These are phyloP conservation scores for Psilanteris sp. DNA, from an alignment of 1,140 invertebrate genomes.

Conservation along the genomic window DNA sequence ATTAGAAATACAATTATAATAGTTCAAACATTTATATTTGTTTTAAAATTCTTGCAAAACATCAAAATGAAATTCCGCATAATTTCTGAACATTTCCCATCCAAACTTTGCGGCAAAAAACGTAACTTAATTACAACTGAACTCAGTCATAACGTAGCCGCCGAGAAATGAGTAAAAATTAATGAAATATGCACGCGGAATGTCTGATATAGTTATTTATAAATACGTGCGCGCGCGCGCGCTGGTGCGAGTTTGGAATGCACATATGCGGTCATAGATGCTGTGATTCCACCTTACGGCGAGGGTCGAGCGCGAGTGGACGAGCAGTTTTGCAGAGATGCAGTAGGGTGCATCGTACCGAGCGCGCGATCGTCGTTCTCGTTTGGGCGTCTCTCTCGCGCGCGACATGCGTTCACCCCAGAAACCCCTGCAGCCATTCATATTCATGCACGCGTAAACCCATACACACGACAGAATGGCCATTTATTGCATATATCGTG, in stretches of 20 bases:
- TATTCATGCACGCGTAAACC: slow-evolving; percentile 21
- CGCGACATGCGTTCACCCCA: slow-evolving; percentile 27
- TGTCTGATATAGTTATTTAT: slow-evolving; percentile 31
- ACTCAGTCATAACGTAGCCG: background rate
- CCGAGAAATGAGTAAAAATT: slow-evolving; percentile 7
- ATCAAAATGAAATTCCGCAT: too few species aligned
- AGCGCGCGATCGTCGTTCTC: background rate
- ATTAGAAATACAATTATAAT: too few species aligned
- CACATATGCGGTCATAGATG: slow-evolving; percentile 30
- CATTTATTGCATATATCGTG: slow-evolving; percentile 55
- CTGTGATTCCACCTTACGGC: slow-evolving; percentile 33
- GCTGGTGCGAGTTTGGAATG: slow-evolving; percentile 15
- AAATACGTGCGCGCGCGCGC: background rate
- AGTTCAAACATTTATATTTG: too few species aligned
- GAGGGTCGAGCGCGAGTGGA: slow-evolving; percentile 19
- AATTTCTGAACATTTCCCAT: too few species aligned
- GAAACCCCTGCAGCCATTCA: slow-evolving; percentile 36
- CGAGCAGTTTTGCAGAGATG: slow-evolving; percentile 51
- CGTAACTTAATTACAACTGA: slow-evolving; percentile 6
- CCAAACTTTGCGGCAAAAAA: background rate
- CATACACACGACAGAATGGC: slow-evolving; percentile 23
- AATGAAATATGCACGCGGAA: slow-evolving; percentile 36
- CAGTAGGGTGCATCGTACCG: slow-evolving; percentile 31
- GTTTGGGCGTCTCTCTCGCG: background rate
- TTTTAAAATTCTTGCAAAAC: too few species aligned